Evolutionary conservation across 2,888 invertebrate genomes (phyloP).

Genomic region (Acleris literana): DNA sequence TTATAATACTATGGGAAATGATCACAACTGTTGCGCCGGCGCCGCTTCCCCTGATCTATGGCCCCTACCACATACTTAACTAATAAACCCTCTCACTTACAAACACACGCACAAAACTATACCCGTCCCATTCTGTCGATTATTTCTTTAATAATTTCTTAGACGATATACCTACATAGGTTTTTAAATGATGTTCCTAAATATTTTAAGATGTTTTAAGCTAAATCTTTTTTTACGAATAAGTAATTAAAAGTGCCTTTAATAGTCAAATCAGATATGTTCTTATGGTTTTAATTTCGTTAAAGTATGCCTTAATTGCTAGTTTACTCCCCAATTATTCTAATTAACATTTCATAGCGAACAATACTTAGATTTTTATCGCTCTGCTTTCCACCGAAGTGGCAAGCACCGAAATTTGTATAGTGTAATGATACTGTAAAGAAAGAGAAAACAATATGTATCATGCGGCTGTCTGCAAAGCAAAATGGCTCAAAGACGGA

Average conservation of each 20-base stretch:
- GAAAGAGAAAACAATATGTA: slow-evolving; percentile 65
- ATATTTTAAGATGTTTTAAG: not conserved
- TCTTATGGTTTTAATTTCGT: slow-evolving; percentile 9
- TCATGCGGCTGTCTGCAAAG: slow-evolving; percentile 50
- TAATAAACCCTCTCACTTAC: slow-evolving; percentile 69
- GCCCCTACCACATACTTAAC: slow-evolving; percentile 70
- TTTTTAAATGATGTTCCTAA: not conserved
- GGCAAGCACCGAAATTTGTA: not conserved
- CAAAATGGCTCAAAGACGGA: slow-evolving; percentile 51
- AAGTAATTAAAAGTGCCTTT: not conserved
- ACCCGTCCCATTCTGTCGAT: slow-evolving; percentile 54
- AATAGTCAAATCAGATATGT: slow-evolving; percentile 9
- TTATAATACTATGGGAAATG: slow-evolving; percentile 12
- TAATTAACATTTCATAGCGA: slow-evolving; percentile 2
- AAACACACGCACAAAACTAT: slow-evolving; percentile 58
- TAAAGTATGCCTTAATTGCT: slow-evolving; percentile 42
- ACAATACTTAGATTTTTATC: slow-evolving; percentile 11
- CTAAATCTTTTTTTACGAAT: not conserved
- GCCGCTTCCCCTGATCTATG: slow-evolving; percentile 72
- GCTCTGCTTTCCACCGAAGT: not conserved
- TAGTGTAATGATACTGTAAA: slow-evolving; percentile 17
- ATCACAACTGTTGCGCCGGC: slow-evolving; percentile 65
- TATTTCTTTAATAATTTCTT: not conserved
- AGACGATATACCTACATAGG: not conserved
- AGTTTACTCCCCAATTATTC: slow-evolving; percentile 35